A percentile compares a stretch with the other conserved stretches of the same genome.
These are phyloP conservation scores for Lagodon rhomboides DNA, from an alignment of 2,797 vertebrate species.

Conservation along the genomic window DNA sequence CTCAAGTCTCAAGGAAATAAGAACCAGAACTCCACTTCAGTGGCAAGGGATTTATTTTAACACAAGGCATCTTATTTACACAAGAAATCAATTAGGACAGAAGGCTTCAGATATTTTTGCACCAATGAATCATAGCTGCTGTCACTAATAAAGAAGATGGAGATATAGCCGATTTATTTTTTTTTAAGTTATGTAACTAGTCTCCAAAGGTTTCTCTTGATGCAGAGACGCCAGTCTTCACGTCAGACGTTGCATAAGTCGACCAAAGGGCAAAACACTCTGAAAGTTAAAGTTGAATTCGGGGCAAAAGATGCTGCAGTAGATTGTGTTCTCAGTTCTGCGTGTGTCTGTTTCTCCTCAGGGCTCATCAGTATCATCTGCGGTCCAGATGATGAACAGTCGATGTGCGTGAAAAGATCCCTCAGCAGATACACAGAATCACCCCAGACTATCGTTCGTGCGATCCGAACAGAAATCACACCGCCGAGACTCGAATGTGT, in stretches of 20 bases:
- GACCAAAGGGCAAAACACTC: background rate
- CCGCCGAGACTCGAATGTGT: slow-evolving; percentile 21
- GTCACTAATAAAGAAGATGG: background rate
- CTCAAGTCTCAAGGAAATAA: background rate
- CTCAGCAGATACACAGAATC: slow-evolving; percentile 14
- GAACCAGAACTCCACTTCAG: background rate
- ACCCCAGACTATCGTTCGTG: slow-evolving; percentile 3
- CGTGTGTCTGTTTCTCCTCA: background rate
- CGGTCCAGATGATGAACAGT: slow-evolving; percentile 28
- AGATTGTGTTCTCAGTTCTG: background rate
- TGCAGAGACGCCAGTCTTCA: background rate
- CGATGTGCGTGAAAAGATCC: background rate
- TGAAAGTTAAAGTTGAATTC: background rate
- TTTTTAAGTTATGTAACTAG: background rate
- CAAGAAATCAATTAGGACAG: slow-evolving; percentile 1
- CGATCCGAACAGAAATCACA: slow-evolving; percentile 7
- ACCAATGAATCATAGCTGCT: background rate
- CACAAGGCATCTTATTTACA: slow-evolving; percentile 8
- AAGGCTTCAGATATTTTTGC: slow-evolving; percentile 11
- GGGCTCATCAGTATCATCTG: slow-evolving; percentile 44
- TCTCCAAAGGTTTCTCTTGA: background rate
- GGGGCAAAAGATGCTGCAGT: background rate
- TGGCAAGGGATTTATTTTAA: background rate
- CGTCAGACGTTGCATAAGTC: slow-evolving; percentile 4
- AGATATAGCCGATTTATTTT: background rate